Base-by-base conservation (phyloP, 37 sponge, comb jelly and placozoan species). In the Hormiphora californensis region DNA sequence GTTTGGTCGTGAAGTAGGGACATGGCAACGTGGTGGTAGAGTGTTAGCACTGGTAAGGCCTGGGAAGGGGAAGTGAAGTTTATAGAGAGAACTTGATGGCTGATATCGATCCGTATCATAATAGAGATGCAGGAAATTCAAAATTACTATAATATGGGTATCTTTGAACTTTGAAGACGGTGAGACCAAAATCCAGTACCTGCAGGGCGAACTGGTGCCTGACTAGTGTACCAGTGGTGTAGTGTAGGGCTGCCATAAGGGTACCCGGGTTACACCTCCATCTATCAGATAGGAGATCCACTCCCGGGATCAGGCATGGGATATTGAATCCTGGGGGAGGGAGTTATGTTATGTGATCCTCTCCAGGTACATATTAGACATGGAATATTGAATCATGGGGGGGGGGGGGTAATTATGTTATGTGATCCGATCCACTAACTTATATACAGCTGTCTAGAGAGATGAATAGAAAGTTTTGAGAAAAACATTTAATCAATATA, bases 11-110 rank as follows among this genome's bases (percentile, higher is more conserved):
- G 69, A 40, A 88, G 90, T 35, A 90, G 43, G 0, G 53, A 69
- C 65, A 63, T 51, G n/a, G 92, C 88, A 9, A 91, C 63, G 46
- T 89, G 44, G 53, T 90, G 67, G 54, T 94, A 92, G 39, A 92
- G 63, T 55, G 88, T 88, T 85, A 94, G 65, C 22, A 94, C 69
- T 43, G 95, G 95, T 9, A 92, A 89, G 1, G 86, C 88, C 89
- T 90, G 85, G 36, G n/a, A n/a, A n/a, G n/a, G n/a, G n/a, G n/a
- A n/a, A n/a, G 15, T 15, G 9, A 15, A 49, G 9, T 17, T 49
- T 49, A 49, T 49, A 49, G 9, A 9, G 9, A 49, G 53, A 49
- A 15, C 15, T 49, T 17, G 15, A 17, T 49, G 15, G 15, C 53
- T 49, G 15, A 49, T 49, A 15, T 15, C 15, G 9, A 49, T 49